Percentiles rank a stretch among this genome's conserved stretches.
phyloP scores from a whole-genome alignment of 2,113 vertebrate genomes.

The Trematomus loennbergii region DNA sequence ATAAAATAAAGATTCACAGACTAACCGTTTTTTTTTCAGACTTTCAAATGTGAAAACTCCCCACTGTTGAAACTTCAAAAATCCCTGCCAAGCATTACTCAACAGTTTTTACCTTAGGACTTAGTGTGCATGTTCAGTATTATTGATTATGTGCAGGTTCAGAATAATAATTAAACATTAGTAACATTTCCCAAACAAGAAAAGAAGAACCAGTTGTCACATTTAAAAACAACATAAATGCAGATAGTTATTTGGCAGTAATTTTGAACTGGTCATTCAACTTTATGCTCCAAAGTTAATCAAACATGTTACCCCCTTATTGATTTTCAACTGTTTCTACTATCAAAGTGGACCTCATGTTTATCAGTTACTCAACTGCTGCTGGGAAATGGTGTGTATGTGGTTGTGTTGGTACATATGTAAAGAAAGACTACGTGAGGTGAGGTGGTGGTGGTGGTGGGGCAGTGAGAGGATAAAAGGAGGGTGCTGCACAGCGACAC shows the following conservation, averaged over 20 bases:
- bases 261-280: neutral
- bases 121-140: neutral
- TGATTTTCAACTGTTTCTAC: conserved; percentile 48
- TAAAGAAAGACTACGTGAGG: neutral
- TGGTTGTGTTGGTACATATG: conserved; percentile 2
- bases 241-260: neutral
- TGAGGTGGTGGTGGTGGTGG: neutral
- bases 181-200: neutral
- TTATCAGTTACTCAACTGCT: conserved; percentile 57
- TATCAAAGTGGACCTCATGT: too few species aligned
- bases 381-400: conserved; percentile 42
- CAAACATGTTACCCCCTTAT: conserved; percentile 9
- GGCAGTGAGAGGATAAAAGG: conserved; percentile 51
- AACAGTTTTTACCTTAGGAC: neutral
- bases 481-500: neutral
- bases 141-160: neutral
- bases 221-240: neutral
- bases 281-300: neutral
- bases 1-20: too few species aligned
- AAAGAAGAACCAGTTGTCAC: neutral
- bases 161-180: neutral
- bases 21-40: neutral
- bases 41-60: neutral
- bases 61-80: conserved; percentile 5
- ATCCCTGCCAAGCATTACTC: neutral